Evolutionary conservation across 2,797 vertebrate genomes (phyloP), one percentile per base, ranked within the genome.

Genomic region (Limnodromus scolopaceus): DNA sequence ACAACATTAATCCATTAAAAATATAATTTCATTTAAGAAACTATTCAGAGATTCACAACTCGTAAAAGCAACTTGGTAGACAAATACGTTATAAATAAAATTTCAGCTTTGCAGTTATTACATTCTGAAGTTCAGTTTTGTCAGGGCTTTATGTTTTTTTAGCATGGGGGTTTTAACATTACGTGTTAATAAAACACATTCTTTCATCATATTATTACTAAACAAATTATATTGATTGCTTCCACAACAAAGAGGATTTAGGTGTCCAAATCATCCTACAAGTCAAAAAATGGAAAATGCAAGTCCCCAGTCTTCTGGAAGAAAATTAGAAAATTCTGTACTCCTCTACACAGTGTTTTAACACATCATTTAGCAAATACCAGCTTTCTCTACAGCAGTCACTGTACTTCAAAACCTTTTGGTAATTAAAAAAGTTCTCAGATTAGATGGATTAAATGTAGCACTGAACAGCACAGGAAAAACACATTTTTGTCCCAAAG

Each of bases 1-100:
- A 94, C 69, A 95, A 71, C 61, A 75, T 68, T n/a, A 77, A 91
- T 82, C 71, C 91, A 61, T 65, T 74, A 49, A 57, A 96, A 92
- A 79, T 34, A n/a, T 9, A 18, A 61, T 65, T 94, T 86, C 16
- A 61, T 69, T 91, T 48, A 55, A 84, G 53, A 64, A 92, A 69
- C 32, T n/a, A 43, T 32, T 61, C 87, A 64, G 41, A 84, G 46
- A 86, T 28, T 58, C 43, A 66, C 11, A 91, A 66, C 32, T 22
- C 39, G 36, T 24, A 68, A 74, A 86, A 80, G 36, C 38, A 54
- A 48, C 27, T 34, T 1, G 2, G 34, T 13, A 79, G 39, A 38
- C 25, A 78, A 20, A 80, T 87, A 45, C 13, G 45, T 61, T 9
- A n/a, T 5, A 11, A 0, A 2, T 2, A 57, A 34, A 58, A 46